Base-by-base conservation (phyloP, 2,888 invertebrate genomes). In the Vanessa cardui region DNA sequence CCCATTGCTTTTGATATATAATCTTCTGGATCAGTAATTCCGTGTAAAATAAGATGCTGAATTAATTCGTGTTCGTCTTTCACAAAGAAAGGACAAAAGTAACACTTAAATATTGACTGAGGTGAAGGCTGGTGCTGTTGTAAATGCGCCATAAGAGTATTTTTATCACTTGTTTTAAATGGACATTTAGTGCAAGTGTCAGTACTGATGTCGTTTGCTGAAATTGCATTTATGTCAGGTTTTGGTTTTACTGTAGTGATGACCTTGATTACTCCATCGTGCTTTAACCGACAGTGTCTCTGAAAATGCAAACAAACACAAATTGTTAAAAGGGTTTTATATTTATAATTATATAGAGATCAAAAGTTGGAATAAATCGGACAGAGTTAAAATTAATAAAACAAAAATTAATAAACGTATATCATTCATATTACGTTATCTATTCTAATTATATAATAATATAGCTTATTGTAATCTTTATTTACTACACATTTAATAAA, bases 221-320 rank as follows among this genome's bases (percentile, higher is more conserved):
- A 70, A 78, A 85, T 62, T 80, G 88, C 68, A 76, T 83, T 84
- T 78, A 76, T 84, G 69, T 89, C 93, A 72, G 86, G 89, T 88
- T 88, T 89, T 5, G 88, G 93, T 81, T 88, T 90, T 9, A 85
- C 92, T 80, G 89, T 94, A 74, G 88, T 94, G 83, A 90, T 90
- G 73, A 96, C 96, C 85, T 95, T 94, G 78, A 96, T 95, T 77
- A 96, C 94, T 76, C 96, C 96, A 80, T 95, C 95, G 88, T 96
- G 96, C 86, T 96, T 96, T 90, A 96, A 92, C 72, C 96, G 95
- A 88, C 96, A 96, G 80, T 96, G 96, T 81, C 96, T 95, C 96
- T 96, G 89, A 67, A 91, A 91, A 70, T 33, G n/a, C 47, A 46
- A 58, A n/a, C n/a, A n/a, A 50, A 20, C 16, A 56, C 59, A 50